Conservation (phyloP, 1,140 invertebrate genomes). For the Yoshiicerus persimilis region DNA sequence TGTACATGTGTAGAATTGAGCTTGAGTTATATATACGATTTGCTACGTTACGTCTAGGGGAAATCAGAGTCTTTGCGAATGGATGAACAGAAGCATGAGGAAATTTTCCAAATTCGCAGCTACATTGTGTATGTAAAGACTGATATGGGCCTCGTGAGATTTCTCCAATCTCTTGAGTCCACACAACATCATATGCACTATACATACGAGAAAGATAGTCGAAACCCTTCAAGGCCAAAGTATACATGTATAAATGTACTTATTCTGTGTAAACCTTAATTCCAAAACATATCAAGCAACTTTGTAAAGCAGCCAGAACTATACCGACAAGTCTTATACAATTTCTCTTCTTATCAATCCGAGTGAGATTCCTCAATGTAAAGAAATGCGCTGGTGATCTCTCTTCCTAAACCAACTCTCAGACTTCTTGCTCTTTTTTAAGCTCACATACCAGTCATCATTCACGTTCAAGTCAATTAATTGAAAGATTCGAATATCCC, state of each 20-base stretch:
- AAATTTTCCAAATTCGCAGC: conserved; percentile 1
- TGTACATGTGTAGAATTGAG: neutral
- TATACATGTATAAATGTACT: neutral
- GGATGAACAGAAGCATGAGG: neutral
- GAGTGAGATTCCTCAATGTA: neutral
- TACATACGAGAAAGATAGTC: neutral
- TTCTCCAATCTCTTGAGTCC: conserved; percentile 15
- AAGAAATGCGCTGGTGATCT: neutral
- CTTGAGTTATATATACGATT: neutral
- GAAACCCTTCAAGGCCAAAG: neutral
- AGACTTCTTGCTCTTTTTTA: neutral
- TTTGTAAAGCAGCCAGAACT: neutral
- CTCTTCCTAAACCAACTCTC: neutral
- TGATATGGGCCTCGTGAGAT: conserved; percentile 8
- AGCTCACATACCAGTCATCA: neutral
- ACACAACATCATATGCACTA: neutral
- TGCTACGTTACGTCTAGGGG: neutral
- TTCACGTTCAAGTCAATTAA: neutral
- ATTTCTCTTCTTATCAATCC: neutral
- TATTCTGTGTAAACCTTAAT: neutral
- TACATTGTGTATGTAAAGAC: neutral
- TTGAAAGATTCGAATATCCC: neutral
- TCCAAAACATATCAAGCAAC: neutral
- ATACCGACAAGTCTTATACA: neutral
- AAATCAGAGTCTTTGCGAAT: neutral